phyloP scores from a whole-genome alignment of 2,888 invertebrate species.

The Taenaris catops region DNA sequence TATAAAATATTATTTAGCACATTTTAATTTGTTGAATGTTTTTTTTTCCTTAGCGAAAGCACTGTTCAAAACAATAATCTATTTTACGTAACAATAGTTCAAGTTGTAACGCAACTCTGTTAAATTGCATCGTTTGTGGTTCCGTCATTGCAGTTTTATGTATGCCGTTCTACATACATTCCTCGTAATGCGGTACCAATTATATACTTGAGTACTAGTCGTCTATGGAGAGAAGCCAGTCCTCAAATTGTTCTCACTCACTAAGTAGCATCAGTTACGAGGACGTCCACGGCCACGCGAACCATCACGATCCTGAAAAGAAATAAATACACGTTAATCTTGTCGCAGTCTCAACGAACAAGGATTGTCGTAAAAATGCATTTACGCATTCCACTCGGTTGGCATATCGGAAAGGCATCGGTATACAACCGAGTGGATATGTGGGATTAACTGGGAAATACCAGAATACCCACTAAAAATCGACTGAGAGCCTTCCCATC shows the following conservation, averaged over 20 bases:
- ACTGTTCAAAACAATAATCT: conserved; percentile 75
- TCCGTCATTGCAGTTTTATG: conserved; percentile 43
- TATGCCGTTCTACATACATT: conserved; percentile 44
- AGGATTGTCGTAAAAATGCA: no score
- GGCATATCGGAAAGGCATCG: no score
- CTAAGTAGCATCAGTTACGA: conserved; percentile 58
- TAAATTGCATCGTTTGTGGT: conserved; percentile 44
- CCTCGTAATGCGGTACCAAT: conserved; percentile 68
- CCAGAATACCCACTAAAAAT: no score
- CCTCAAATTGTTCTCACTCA: conserved; percentile 57
- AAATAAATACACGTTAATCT: conserved; percentile 10
- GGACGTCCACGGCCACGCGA: conserved; percentile 70
- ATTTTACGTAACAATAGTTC: conserved; percentile 70
- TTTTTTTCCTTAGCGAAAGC: conserved; percentile 57
- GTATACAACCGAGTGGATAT: no score
- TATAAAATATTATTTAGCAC: conserved; percentile 75
- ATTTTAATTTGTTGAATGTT: conserved; percentile 76
- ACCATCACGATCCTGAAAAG: conserved; percentile 67
- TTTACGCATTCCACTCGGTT: no score
- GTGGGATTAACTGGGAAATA: no score
- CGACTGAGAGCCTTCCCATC: no score
- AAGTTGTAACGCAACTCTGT: conserved; percentile 55
- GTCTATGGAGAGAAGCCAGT: conserved; percentile 78
- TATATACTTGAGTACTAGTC: conserved; percentile 65
- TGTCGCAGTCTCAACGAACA: no score